Percentiles rank a stretch among this genome's conserved stretches.
Evolutionary conservation across 2,888 invertebrate genomes (phyloP).

Genomic region (Diploptera punctata): DNA sequence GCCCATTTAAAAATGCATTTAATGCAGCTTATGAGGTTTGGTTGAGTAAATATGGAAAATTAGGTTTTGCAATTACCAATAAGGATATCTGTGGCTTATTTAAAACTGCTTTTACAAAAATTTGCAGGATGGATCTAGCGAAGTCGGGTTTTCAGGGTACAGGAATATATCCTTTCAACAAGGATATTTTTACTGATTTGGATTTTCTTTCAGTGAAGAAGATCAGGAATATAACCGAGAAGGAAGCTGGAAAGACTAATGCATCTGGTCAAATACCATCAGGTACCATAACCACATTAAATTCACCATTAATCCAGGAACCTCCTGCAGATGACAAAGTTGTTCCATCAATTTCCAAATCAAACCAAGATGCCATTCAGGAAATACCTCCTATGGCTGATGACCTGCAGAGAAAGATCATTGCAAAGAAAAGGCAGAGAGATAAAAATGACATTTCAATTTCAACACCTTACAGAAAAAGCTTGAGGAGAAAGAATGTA

Average conservation of each 20-base stretch:
- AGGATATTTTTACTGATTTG: not conserved
- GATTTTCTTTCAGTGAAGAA: constrained; percentile 3
- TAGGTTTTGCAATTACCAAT: not conserved
- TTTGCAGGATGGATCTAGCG: not conserved
- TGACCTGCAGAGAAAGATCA: constrained; percentile 1
- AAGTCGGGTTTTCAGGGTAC: not conserved
- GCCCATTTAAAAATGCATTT: constrained; percentile 11
- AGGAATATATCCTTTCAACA: not conserved
- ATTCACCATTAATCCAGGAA: not conserved
- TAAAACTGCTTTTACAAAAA: constrained; percentile 12
- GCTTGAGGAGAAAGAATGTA: no score
- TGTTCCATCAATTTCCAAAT: not conserved
- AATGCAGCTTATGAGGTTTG: constrained; percentile 19
- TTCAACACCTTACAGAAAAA: constrained; percentile 9
- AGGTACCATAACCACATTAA: no score
- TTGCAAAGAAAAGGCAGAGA: constrained; percentile 10
- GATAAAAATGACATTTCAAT: constrained; percentile 9
- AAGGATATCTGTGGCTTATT: constrained; percentile 8
- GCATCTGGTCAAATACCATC: not conserved
- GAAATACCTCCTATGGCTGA: constrained; percentile 1
- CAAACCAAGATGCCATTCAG: not conserved
- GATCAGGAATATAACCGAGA: not conserved
- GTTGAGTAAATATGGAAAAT: constrained; percentile 19
- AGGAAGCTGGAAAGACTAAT: not conserved
- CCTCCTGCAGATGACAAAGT: not conserved